Percentiles rank a stretch among this genome's conserved stretches.
Conservation (phyloP, 1,140 invertebrate genomes). For the Ceratina calcarata region DNA sequence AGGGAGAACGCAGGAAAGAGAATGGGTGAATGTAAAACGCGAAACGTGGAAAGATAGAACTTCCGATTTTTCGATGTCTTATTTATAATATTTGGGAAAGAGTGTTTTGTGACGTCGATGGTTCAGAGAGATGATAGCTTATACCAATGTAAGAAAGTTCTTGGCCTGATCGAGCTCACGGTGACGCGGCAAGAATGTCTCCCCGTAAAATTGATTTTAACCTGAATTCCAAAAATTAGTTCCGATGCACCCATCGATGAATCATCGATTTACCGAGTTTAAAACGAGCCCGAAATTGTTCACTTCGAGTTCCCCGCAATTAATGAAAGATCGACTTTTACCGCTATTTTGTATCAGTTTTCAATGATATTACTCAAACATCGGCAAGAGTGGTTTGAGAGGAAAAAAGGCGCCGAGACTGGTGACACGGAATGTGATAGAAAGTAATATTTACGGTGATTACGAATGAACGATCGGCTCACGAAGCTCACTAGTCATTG, state of each 20-base stretch:
- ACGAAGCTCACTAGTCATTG: constrained; percentile 42
- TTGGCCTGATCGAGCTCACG: neutral
- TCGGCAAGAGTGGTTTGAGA: neutral
- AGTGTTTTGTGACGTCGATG: neutral
- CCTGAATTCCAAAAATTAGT: constrained; percentile 35
- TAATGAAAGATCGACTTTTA: neutral
- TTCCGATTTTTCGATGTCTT: neutral
- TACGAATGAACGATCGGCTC: constrained; percentile 53
- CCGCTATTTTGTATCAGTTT: too few species aligned
- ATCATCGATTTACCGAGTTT: neutral
- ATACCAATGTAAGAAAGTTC: neutral
- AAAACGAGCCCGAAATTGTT: too few species aligned
- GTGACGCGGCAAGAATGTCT: constrained; percentile 16
- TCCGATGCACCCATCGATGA: constrained; percentile 15
- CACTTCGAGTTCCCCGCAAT: neutral
- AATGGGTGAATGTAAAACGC: neutral
- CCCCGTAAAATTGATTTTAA: constrained; percentile 36
- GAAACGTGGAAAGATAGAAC: neutral
- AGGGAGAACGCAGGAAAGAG: neutral
- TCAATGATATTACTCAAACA: too few species aligned
- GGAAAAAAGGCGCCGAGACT: constrained; percentile 15
- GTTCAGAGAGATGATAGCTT: neutral
- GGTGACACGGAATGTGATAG: constrained; percentile 56
- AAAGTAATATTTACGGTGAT: constrained; percentile 63
- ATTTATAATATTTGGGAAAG: too few species aligned